Base-by-base conservation (phyloP, 2,888 invertebrate genomes). In the Brenthis hecate region DNA sequence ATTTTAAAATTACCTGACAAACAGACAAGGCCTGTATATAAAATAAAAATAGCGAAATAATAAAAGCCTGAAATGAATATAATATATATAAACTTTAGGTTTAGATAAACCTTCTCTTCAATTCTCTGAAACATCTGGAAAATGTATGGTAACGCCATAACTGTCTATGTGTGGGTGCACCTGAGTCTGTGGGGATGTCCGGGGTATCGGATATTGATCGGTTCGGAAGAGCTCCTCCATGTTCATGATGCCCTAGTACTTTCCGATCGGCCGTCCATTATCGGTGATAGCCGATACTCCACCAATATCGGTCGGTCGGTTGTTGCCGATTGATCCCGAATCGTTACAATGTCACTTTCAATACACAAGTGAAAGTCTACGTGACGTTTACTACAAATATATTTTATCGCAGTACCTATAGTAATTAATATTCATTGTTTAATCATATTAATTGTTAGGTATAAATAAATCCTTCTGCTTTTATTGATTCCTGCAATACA, bases 191-290 rank as follows among this genome's bases (percentile, higher is more conserved):
- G 82, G 83, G 85, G 83, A 83, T 83, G 76, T 76, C 76, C 75
- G 76, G 78, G 78, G 75, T 82, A 83, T 83, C 72, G 82, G 77
- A 69, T 91, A 91, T 91, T 85, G 91, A 91, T 90, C 88, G 85
- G 84, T 89, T 90, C 89, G 89, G 79, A 83, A 89, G 80, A 81
- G 70, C 87, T 87, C 85, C 79, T 80, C 68, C 65, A 62, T 47
- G 19, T 23, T 77, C 72, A 78, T 91, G 85, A 13, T 58, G 57
- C 74, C 91, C 89, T 91, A 77, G 91, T 91, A 86, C 81, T 88
- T 89, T 84, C 87, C 87, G 87, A 91, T 91, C 89, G 82, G 84
- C 84, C 86, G 84, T 85, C 84, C 87, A 87, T 91, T 90, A 91
- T 90, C 84, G 91, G 83, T 74, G 84, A 88, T 86, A 82, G 84